A percentile compares a stretch with the other conserved stretches of the same genome.
Conservation (phyloP, 1,140 invertebrate genomes). For the Eueides isabella region DNA sequence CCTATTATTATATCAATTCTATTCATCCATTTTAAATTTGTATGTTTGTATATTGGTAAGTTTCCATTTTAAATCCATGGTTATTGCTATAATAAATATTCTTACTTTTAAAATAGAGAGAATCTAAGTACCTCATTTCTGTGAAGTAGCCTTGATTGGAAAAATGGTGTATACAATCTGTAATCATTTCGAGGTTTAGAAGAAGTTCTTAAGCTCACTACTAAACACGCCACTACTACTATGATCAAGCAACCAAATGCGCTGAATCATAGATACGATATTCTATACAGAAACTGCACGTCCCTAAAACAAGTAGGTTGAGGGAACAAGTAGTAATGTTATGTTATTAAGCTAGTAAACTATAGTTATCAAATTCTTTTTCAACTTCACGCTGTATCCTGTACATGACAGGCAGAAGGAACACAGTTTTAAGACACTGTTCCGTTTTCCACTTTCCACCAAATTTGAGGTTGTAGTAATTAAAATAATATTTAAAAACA, state of each 20-base stretch:
- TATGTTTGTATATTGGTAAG: too few species aligned
- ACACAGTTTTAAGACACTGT: too few species aligned
- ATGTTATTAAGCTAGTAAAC: too few species aligned
- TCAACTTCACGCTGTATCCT: too few species aligned
- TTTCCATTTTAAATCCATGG: too few species aligned
- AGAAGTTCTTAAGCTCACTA: slow-evolving; percentile 69
- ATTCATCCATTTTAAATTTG: too few species aligned
- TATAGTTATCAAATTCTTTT: too few species aligned
- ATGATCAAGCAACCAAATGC: slow-evolving; percentile 83
- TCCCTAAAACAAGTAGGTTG: slow-evolving; percentile 49
- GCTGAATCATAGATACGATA: slow-evolving; percentile 87
- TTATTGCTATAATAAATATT: background rate
- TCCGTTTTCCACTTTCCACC: too few species aligned
- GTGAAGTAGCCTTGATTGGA: slow-evolving; percentile 66
- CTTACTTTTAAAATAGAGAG: background rate
- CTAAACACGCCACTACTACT: slow-evolving; percentile 77
- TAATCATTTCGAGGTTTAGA: slow-evolving; percentile 41
- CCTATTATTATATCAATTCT: too few species aligned
- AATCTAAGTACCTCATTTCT: slow-evolving; percentile 47
- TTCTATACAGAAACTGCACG: slow-evolving; percentile 61
- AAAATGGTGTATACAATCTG: slow-evolving; percentile 75
- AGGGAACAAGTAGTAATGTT: too few species aligned
- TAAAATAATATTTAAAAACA: slow-evolving; percentile 4
- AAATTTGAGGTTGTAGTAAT: too few species aligned
- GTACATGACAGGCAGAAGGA: too few species aligned